phyloP scores from a whole-genome alignment of 2,797 vertebrate genomes.

The Tapirus indicus region DNA sequence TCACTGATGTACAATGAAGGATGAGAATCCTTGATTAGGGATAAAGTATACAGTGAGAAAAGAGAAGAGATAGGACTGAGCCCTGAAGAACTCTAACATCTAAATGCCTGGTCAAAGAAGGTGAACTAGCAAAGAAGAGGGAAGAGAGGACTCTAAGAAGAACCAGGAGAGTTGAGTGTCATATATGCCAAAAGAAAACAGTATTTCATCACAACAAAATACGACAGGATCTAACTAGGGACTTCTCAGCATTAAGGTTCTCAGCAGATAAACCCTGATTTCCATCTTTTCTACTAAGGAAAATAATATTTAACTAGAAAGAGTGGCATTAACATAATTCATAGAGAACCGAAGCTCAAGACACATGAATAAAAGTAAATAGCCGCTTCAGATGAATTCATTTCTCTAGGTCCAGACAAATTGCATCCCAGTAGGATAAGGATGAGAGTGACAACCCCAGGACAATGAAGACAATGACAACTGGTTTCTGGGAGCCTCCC shows the following conservation, averaged over 20 bases:
- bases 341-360: background rate
- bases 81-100: background rate
- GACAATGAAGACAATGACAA: background rate
- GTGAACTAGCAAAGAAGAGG: background rate
- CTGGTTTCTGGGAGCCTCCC: background rate
- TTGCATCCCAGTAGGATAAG: background rate
- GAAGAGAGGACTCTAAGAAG: background rate
- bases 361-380: background rate
- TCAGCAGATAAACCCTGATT: background rate
- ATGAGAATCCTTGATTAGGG: background rate
- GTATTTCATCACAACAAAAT: background rate
- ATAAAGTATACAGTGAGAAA: background rate
- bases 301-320: background rate
- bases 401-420: background rate
- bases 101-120: background rate
- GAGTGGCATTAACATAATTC: background rate
- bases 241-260: background rate
- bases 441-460: background rate
- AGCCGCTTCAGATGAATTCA: background rate
- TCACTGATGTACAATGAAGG: background rate
- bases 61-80: background rate
- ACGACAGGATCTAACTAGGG: background rate
- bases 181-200: background rate
- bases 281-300: conserved; percentile 7
- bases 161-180: background rate